These are phyloP conservation scores for Sceloporus undulatus DNA, from an alignment of 2,113 vertebrate species.

Conservation along the genomic window DNA sequence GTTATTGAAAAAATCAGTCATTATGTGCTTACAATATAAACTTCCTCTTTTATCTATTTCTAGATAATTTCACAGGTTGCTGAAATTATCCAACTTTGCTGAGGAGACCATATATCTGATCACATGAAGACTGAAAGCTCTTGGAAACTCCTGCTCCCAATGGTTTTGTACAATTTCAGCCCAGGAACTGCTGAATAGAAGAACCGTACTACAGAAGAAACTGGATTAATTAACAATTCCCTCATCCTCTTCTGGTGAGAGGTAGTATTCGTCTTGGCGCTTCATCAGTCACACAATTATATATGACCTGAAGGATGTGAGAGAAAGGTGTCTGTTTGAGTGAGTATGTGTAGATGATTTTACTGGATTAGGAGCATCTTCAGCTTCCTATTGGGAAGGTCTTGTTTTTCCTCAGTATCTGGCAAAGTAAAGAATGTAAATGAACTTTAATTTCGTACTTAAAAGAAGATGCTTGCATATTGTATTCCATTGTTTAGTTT, in stretches of 20 bases:
- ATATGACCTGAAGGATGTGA: constrained; percentile 31
- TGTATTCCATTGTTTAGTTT: constrained; percentile 73
- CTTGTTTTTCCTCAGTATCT: constrained; percentile 56
- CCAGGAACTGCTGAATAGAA: constrained; percentile 76
- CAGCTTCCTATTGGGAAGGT: constrained; percentile 48
- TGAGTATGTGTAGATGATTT: constrained; percentile 57
- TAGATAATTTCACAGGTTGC: constrained; percentile 88
- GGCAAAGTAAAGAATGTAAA: constrained; percentile 78
- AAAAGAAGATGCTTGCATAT: constrained; percentile 80
- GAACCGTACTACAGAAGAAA: constrained; percentile 79
- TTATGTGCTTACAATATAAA: neutral
- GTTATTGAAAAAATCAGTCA: neutral
- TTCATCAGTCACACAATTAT: constrained; percentile 58
- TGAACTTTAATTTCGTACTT: constrained; percentile 79
- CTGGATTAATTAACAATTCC: constrained; percentile 78
- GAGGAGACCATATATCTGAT: constrained; percentile 87
- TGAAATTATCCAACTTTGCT: constrained; percentile 87
- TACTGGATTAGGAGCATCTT: constrained; percentile 52
- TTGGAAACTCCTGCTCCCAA: constrained; percentile 81
- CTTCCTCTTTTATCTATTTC: constrained; percentile 48
- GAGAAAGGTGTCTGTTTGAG: neutral
- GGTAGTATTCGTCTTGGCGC: constrained; percentile 57
- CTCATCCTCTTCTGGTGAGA: constrained; percentile 85
- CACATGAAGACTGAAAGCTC: constrained; percentile 75
- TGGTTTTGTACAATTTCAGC: constrained; percentile 95